Evolutionary conservation across 1,140 invertebrate species (phyloP).

Genomic region (Cecropterus lyciades): DNA sequence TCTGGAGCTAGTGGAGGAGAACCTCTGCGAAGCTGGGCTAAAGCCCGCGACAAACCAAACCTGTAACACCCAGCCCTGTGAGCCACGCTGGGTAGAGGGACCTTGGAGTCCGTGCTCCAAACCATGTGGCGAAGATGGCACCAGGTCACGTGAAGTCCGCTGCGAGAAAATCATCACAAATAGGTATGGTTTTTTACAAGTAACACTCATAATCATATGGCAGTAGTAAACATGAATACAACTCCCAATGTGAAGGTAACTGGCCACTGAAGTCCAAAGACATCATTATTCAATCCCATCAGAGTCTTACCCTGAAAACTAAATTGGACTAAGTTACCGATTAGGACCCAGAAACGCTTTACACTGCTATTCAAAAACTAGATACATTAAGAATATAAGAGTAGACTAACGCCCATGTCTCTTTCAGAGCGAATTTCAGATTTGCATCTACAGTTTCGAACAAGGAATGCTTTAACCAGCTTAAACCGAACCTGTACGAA

Average conservation of each 20-base stretch:
- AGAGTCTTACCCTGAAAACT: too few species aligned
- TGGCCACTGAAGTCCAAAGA: too few species aligned
- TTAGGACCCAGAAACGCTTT: too few species aligned
- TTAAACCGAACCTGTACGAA: conserved; percentile 88
- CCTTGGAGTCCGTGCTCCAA: conserved; percentile 94
- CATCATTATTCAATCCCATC: too few species aligned
- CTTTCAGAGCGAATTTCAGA: conserved; percentile 65
- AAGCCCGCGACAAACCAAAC: conserved; percentile 88
- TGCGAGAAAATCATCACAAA: conserved; percentile 90
- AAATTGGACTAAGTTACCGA: too few species aligned
- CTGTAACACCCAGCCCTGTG: conserved; percentile 92
- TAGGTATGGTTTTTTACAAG: conserved; percentile 70
- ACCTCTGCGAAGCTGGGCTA: conserved; percentile 90
- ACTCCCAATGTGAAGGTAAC: too few species aligned
- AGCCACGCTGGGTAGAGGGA: conserved; percentile 92
- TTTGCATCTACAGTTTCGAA: conserved; percentile 89
- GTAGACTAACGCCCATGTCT: background rate
- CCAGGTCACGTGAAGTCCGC: conserved; percentile 88
- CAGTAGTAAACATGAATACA: too few species aligned
- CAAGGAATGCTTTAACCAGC: conserved; percentile 87
- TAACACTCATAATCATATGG: too few species aligned
- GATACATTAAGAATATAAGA: too few species aligned
- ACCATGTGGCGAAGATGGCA: conserved; percentile 91
- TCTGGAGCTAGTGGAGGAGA: conserved; percentile 88
- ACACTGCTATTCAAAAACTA: too few species aligned